Percentiles rank a stretch among this genome's conserved stretches.
Evolutionary conservation across 2,888 invertebrate species (phyloP).

Genomic region (Tetanocera ferruginea): DNA sequence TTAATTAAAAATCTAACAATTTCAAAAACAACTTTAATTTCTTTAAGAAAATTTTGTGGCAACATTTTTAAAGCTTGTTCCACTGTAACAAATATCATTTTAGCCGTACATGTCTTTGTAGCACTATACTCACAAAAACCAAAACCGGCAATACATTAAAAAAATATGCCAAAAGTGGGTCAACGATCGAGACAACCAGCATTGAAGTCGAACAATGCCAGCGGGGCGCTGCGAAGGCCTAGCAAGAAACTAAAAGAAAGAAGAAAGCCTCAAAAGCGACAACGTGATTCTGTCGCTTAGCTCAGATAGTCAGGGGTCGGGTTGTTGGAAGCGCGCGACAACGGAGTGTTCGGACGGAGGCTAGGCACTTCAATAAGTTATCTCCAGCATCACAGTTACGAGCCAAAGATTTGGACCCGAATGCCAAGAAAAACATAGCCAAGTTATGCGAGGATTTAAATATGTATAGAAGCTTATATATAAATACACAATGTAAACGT

Average conservation of each 20-base stretch:
- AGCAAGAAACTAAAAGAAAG: conserved; percentile 5
- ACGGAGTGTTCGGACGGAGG: not conserved
- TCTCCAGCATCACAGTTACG: not conserved
- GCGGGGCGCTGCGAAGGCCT: not conserved
- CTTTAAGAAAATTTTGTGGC: not conserved
- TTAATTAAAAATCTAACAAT: too few relatives aligned
- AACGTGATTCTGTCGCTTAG: conserved; percentile 3
- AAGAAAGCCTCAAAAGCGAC: not conserved
- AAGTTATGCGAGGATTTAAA: not conserved
- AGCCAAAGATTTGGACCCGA: not conserved
- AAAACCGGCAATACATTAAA: conserved; percentile 40
- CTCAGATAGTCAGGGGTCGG: not conserved
- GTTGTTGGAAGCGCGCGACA: not conserved
- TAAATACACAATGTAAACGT: not conserved
- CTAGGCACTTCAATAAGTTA: not conserved
- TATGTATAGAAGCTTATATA: not conserved
- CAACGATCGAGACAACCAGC: conserved; percentile 41
- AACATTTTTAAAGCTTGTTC: not conserved
- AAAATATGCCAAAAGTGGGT: conserved; percentile 39
- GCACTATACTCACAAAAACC: not conserved
- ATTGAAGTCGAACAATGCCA: conserved; percentile 4
- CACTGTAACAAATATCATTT: not conserved
- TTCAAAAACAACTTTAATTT: too few relatives aligned
- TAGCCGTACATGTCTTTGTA: not conserved
- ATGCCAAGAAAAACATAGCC: not conserved